Conservation (phyloP, 2,797 vertebrate species). For the Crocidura indochinensis region DNA sequence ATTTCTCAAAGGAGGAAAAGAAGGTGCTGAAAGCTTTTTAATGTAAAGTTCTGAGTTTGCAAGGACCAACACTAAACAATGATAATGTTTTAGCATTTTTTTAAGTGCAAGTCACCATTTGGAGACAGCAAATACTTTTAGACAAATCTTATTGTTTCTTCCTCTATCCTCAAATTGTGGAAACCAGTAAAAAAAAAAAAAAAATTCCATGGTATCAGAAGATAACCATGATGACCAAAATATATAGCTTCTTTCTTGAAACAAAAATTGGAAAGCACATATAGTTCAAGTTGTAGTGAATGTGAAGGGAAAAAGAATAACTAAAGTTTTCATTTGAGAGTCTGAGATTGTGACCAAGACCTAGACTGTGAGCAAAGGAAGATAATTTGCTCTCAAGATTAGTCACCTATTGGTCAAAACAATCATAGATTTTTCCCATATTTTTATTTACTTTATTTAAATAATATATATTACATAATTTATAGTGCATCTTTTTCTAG, state of each 20-base stretch:
- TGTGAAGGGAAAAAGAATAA: not conserved
- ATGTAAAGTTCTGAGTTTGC: constrained; percentile 69
- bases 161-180: constrained; percentile 55
- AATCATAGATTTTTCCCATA: not conserved
- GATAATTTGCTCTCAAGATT: not conserved
- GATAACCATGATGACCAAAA: constrained; percentile 53
- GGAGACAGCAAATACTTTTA: constrained; percentile 52
- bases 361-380: constrained; percentile 10
- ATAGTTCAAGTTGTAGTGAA: constrained; percentile 27
- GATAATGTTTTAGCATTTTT: constrained; percentile 70
- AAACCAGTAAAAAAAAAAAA: not conserved
- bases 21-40: constrained; percentile 74
- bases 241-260: not conserved
- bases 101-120: constrained; percentile 78
- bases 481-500: too few species aligned
- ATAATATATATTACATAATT: too few species aligned
- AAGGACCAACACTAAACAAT: constrained; percentile 64
- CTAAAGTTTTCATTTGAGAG: not conserved
- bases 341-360: not conserved
- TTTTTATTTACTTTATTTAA: not conserved
- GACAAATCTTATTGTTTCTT: constrained; percentile 62
- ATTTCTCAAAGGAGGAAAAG: constrained; percentile 54
- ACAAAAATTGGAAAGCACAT: constrained; percentile 2
- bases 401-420: constrained; percentile 2
- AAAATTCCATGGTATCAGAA: not conserved